Base-by-base conservation (phyloP, 2,113 vertebrate genomes). In the Coreoperca whiteheadi region DNA sequence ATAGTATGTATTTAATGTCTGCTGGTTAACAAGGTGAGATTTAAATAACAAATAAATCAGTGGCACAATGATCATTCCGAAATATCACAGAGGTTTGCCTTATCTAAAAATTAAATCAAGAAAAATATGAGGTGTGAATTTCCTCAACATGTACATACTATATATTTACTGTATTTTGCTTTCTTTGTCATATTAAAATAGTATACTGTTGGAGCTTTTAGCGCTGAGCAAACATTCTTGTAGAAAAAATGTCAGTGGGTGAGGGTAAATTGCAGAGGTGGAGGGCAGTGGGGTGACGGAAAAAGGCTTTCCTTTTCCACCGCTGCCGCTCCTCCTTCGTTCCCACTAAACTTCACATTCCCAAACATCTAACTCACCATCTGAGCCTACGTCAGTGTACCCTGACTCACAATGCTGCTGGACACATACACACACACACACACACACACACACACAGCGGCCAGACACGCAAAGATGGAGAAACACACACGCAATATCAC, bases 281-380 rank as follows among this genome's bases (percentile, higher is more conserved):
- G 23, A 65, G 91, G 88, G 80, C 82, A 88, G 37, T 43, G 84
- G 88, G 93, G 86, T 86, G 82, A 93, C 18, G n/a, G 82, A 91
- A 6, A 57, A 87, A 94, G 92, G 75, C 66, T 79, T 84, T 81
- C 28, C 78, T 85, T 84, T 92, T 89, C 88, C 89, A 88, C 54
- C 37, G 20, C 71, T 15, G 30, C 70, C 20, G 54, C 69, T 76
- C 61, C 85, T 87, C 67, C 76, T 81, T 65, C 39, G 68, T 93
- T 94, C 92, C 90, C 93, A 95, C 87, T 87, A 64, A 81, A 84
- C 81, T 92, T 79, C 46, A 61, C 87, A 93, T 94, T 94, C 94
- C 93, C 80, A 23, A 91, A 82, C 77, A 81, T 85, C 76, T 76
- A 79, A 87, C 87, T 93, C 91, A 91, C 71, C 76, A 25, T 28